Evolutionary conservation across 2,113 vertebrate genomes (phyloP), one percentile per base, ranked within the genome.

Genomic region (Electrona antarctica): DNA sequence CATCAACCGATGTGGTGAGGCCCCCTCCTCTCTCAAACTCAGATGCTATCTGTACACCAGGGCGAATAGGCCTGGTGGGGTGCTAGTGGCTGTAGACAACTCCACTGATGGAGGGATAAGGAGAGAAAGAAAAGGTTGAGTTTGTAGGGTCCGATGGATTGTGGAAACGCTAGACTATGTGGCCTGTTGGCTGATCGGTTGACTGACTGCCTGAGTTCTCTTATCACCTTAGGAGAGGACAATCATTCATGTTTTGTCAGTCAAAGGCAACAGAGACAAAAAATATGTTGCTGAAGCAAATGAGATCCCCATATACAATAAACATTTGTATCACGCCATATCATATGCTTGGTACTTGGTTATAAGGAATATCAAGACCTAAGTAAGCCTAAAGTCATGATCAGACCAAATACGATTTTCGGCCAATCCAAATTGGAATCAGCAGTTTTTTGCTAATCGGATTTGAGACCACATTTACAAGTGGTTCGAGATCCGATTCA

Each of bases 41-140:
- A 73, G 86, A 72, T 91, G 76, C 73, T 87, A 92, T 91, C 88
- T 81, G 64, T 73, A 56, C 21, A 21, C 21, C 21, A 21, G 21
- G 21, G 21, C 2, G 21, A 21, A 79, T 8, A 69, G 73, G 55
- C 60, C 60, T 46, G 2, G 55, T 45, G 8, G 71, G 51, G 83
- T 62, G 68, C 60, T 58, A 73, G 73, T 45, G 74, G 12, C 73
- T 77, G 81, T 63, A 1, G 80, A 79, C 80, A 70, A 8, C 76
- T 80, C 81, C 71, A 65, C 54, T 80, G 88, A 85, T 89, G 64
- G 76, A 4, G 48, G 75, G 87, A 88, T 92, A 88, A 86, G 64
- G 70, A 79, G 45, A 61, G 67, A 52, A 52, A 55, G 41, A 75
- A 69, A 81, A 67, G 0, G 33, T 41, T 41, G 13, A 71, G 58